Percentiles rank a stretch among this genome's conserved stretches.
phyloP scores from a whole-genome alignment of 2,888 invertebrate species.

The Eristalinus aeneus region DNA sequence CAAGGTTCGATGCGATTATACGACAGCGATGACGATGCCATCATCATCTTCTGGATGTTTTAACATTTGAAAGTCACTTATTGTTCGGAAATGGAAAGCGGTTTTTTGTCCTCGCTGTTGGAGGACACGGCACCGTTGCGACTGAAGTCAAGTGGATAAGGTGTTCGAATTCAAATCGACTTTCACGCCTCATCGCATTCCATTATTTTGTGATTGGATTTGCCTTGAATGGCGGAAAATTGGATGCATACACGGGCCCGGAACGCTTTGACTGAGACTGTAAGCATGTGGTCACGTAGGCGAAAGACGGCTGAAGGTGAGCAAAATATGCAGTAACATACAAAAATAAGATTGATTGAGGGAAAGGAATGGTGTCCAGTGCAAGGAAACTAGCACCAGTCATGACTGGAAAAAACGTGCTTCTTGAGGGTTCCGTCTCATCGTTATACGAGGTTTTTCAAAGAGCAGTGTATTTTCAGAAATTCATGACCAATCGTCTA shows the following conservation, averaged over 20 bases:
- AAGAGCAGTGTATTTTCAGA: background rate
- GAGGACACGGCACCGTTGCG: slow-evolving; percentile 1
- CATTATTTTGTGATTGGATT: slow-evolving; percentile 70
- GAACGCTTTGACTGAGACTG: background rate
- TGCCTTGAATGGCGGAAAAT: slow-evolving; percentile 63
- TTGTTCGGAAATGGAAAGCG: slow-evolving; percentile 37
- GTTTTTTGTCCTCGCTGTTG: background rate
- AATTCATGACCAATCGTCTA: background rate
- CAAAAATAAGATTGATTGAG: background rate
- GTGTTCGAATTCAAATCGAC: slow-evolving; percentile 70
- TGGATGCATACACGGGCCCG: slow-evolving; percentile 52
- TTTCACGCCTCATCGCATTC: slow-evolving; percentile 71
- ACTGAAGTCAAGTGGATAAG: slow-evolving; percentile 64
- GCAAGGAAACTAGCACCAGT: background rate
- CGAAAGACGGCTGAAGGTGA: slow-evolving; percentile 8
- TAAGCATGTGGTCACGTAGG: slow-evolving; percentile 54
- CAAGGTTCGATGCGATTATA: slow-evolving; percentile 53
- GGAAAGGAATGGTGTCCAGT: background rate
- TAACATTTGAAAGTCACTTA: slow-evolving; percentile 59
- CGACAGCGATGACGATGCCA: slow-evolving; percentile 56
- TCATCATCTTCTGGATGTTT: slow-evolving; percentile 66
- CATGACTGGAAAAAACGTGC: background rate
- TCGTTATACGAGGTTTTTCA: background rate
- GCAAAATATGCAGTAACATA: background rate
- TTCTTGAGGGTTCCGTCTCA: background rate